Conservation (phyloP, 2,888 invertebrate genomes). For the Agrilus cyanescens region DNA sequence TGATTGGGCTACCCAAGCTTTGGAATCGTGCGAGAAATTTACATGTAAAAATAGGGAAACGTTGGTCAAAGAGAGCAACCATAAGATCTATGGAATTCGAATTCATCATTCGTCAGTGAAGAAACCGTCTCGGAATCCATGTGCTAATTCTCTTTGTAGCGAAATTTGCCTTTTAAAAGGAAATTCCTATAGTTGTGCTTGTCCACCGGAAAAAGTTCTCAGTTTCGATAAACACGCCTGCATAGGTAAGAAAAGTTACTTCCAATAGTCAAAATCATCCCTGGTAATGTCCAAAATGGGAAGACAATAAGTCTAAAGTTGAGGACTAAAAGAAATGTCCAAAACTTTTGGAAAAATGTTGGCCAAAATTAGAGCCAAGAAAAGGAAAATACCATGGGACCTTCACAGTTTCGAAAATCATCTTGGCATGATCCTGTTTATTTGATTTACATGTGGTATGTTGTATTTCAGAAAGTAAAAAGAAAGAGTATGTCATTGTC, state of each 20-base stretch:
- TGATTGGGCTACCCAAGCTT: conserved; percentile 67
- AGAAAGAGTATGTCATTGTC: conserved; percentile 42
- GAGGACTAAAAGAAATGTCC: too few relatives aligned
- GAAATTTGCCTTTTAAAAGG: conserved; percentile 66
- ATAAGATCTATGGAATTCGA: conserved; percentile 51
- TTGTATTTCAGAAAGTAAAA: conserved; percentile 29
- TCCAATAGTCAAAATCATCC: too few relatives aligned
- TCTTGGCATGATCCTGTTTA: too few relatives aligned
- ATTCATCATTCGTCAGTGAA: conserved; percentile 62
- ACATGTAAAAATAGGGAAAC: conserved; percentile 51
- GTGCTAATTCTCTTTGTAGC: conserved; percentile 50
- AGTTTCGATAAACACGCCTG: conserved; percentile 44
- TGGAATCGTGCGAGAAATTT: conserved; percentile 69
- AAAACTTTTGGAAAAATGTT: too few relatives aligned
- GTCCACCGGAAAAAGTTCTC: conserved; percentile 60
- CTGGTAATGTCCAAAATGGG: too few relatives aligned
- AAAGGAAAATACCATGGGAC: too few relatives aligned
- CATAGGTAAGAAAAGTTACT: conserved; percentile 30
- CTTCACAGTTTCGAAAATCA: too few relatives aligned
- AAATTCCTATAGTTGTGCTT: conserved; percentile 52
- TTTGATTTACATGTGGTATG: too few relatives aligned
- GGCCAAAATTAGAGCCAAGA: too few relatives aligned
- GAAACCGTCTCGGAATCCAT: conserved; percentile 45
- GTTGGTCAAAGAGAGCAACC: conserved; percentile 40
- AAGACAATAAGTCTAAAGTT: too few relatives aligned